These are phyloP conservation scores for Eupeodes luniger DNA, from an alignment of 2,888 invertebrate species.

Conservation along the genomic window DNA sequence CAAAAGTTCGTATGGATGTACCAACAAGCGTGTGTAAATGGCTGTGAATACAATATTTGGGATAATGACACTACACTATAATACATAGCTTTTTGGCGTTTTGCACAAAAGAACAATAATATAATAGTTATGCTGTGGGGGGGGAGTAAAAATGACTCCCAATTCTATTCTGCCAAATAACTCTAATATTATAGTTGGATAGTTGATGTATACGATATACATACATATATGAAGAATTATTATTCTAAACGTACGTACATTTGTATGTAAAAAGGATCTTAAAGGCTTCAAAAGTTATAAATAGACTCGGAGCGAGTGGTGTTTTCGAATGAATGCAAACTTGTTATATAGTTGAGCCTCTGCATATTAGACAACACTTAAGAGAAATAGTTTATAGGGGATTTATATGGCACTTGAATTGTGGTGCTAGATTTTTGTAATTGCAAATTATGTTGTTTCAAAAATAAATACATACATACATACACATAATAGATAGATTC, in stretches of 20 bases:
- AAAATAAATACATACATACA: neutral
- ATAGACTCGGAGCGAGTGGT: conserved; percentile 32
- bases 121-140: neutral
- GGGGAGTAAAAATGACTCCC: conserved; percentile 21
- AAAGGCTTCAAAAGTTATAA: conserved; percentile 35
- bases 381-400: neutral
- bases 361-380: conserved; percentile 44
- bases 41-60: conserved; percentile 69
- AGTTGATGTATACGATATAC: neutral
- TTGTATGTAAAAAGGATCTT: conserved; percentile 49
- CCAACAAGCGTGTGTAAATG: conserved; percentile 67
- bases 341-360: conserved; percentile 31
- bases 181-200: conserved; percentile 20
- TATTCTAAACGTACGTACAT: neutral
- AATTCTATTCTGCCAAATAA: conserved; percentile 47
- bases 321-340: conserved; percentile 44
- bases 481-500: no score
- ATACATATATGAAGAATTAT: neutral
- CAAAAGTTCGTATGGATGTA: neutral
- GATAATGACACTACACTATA: conserved; percentile 72
- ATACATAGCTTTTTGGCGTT: conserved; percentile 55
- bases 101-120: conserved; percentile 54
- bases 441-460: neutral
- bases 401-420: conserved; percentile 12
- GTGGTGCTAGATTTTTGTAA: neutral